These are phyloP conservation scores for Sesamia nonagrioides DNA, from an alignment of 1,140 invertebrate genomes.

Conservation along the genomic window DNA sequence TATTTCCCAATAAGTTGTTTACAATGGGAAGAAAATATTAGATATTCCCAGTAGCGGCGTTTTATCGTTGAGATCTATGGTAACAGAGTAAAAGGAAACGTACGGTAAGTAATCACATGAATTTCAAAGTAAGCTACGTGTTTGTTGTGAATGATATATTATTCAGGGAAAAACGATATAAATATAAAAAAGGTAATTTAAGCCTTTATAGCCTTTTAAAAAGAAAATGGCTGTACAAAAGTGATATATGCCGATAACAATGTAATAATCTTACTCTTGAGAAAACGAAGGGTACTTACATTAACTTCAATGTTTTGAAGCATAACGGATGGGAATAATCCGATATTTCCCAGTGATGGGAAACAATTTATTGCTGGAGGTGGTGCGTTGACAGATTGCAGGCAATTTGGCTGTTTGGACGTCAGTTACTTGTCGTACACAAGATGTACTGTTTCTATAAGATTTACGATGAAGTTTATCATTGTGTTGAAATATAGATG, in stretches of 20 bases:
- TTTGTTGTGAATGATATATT: neutral
- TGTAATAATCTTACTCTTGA: neutral
- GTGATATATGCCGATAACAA: neutral
- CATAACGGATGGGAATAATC: conserved; percentile 7
- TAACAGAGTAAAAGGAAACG: neutral
- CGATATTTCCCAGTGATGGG: conserved; percentile 26
- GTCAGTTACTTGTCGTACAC: conserved; percentile 9
- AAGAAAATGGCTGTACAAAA: neutral
- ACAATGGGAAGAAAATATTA: conserved; percentile 16
- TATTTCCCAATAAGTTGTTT: neutral
- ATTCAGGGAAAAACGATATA: neutral
- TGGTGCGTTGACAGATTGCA: conserved; percentile 8
- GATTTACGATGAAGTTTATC: conserved; percentile 1
- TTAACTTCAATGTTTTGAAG: neutral
- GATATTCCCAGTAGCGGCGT: neutral
- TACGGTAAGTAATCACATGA: conserved; percentile 22
- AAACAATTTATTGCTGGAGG: neutral
- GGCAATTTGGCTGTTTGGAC: conserved; percentile 14
- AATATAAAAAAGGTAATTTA: neutral
- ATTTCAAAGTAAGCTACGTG: neutral
- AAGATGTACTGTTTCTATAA: conserved; percentile 12
- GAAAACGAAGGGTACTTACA: neutral
- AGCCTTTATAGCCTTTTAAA: conserved; percentile 3
- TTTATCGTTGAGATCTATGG: conserved; percentile 4
- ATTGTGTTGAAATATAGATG: neutral